Conservation (phyloP, 2,888 invertebrate genomes). For the Hanleya hanleyi region DNA sequence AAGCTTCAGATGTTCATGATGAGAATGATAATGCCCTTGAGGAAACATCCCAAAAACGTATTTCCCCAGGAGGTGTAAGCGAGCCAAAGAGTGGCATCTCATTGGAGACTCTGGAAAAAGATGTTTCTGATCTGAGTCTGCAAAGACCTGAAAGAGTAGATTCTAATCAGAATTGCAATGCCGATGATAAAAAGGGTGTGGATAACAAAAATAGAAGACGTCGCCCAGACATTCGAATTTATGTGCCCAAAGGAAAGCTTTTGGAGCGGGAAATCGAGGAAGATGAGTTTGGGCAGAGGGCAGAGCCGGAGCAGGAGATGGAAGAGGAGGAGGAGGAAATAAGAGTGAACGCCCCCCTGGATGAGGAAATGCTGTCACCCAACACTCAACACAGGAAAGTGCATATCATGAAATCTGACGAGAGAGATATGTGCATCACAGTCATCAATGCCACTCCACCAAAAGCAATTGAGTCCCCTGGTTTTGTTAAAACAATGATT, state of each 20-base stretch:
- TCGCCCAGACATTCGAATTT: slow-evolving; percentile 58
- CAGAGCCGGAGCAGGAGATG: slow-evolving; percentile 15
- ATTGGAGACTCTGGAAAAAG: no score
- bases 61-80: no score
- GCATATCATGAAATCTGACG: slow-evolving; percentile 33
- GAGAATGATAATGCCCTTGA: neutral
- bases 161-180: no score
- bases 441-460: slow-evolving; percentile 40
- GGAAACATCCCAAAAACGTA: no score
- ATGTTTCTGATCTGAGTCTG: no score
- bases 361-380: neutral
- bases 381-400: slow-evolving; percentile 27
- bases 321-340: slow-evolving; percentile 17
- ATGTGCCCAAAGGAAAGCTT: slow-evolving; percentile 57
- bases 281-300: slow-evolving; percentile 15
- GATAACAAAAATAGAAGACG: neutral
- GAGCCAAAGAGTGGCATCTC: no score
- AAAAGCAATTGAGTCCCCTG: neutral
- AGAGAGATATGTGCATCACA: slow-evolving; percentile 55
- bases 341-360: neutral
- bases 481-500: slow-evolving; percentile 40
- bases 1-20: neutral
- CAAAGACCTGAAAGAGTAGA: no score
- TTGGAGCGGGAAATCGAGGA: slow-evolving; percentile 43
- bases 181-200: no score